Conservation (phyloP, 1,140 invertebrate genomes). For the Brachionus paranguensis region DNA sequence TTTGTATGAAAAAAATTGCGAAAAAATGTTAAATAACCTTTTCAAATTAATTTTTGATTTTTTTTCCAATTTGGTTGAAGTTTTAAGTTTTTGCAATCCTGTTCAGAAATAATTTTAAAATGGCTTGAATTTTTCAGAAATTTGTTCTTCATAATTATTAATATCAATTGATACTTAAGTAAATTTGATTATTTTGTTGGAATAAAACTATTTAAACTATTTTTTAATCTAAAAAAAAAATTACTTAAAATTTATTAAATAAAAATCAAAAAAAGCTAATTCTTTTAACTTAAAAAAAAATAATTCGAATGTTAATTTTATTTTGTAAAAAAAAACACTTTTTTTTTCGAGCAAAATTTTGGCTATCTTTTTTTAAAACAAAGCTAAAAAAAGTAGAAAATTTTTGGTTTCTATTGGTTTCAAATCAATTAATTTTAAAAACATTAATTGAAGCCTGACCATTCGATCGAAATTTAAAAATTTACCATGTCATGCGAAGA, state of each 20-base stretch:
- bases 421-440: background rate
- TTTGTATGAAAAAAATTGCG: too few species aligned
- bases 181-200: too few species aligned
- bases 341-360: background rate
- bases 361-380: background rate
- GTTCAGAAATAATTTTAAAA: too few species aligned
- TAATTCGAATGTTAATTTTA: background rate
- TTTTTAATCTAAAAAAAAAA: too few species aligned
- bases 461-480: background rate
- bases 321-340: background rate
- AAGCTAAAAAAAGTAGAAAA: background rate
- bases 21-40: too few species aligned
- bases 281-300: background rate
- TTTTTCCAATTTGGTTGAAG: too few species aligned
- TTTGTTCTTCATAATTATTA: too few species aligned
- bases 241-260: background rate
- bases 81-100: too few species aligned
- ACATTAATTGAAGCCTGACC: background rate
- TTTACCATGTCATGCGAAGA: slow-evolving; percentile 21
- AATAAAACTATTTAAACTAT: too few species aligned
- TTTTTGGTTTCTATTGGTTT: slow-evolving; percentile 32
- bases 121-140: too few species aligned
- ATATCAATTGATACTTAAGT: too few species aligned
- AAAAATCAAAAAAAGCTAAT: background rate
- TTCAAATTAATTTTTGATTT: too few species aligned